These are phyloP conservation scores for Sylvilagus bachmani DNA, from an alignment of 2,113 vertebrate species.

Conservation along the genomic window DNA sequence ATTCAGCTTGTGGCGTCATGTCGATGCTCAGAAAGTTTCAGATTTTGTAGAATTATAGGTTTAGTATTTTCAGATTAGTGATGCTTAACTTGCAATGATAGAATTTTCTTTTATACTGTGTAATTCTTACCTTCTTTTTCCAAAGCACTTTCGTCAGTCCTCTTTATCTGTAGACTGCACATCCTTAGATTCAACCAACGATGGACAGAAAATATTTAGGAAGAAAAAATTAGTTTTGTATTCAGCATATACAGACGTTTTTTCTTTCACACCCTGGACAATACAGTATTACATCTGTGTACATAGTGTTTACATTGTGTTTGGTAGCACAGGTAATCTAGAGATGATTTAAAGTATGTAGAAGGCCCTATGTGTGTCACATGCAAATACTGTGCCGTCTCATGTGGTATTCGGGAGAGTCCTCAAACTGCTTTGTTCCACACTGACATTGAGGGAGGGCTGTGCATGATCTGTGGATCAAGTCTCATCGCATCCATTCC, in stretches of 20 bases:
- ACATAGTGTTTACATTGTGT: background rate
- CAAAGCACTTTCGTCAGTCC: background rate
- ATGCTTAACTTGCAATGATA: background rate
- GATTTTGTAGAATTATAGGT: background rate
- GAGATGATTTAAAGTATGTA: background rate
- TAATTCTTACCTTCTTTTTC: background rate
- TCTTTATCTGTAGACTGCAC: background rate
- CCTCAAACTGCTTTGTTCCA: background rate
- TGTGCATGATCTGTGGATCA: background rate
- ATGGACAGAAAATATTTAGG: background rate
- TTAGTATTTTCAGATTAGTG: background rate
- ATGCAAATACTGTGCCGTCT: background rate
- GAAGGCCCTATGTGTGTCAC: background rate
- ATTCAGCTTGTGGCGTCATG: background rate
- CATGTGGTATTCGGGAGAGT: background rate
- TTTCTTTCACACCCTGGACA: background rate
- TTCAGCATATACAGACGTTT: background rate
- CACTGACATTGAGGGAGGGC: background rate
- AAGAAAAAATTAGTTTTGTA: background rate
- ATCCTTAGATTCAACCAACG: background rate
- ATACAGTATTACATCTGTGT: background rate
- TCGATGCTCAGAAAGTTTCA: background rate
- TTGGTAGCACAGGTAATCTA: background rate
- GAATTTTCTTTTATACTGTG: background rate
- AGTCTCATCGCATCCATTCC: background rate